Base-by-base conservation (phyloP, 1,140 invertebrate species). In the Brachionus manjavacas region DNA sequence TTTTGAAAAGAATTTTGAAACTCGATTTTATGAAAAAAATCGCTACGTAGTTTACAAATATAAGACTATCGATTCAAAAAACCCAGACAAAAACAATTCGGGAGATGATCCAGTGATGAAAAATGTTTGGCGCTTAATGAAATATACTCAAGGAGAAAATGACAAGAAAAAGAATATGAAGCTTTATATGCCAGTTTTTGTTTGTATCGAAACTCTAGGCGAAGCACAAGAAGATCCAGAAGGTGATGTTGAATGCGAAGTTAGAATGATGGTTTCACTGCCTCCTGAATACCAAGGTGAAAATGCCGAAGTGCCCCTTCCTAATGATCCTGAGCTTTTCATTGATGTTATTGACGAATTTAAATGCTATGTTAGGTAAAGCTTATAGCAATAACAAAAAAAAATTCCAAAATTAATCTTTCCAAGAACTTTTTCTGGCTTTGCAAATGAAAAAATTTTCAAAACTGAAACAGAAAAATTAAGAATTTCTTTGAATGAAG, bases 61-160 rank as follows among this genome's bases (percentile, higher is more conserved):
- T 35, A 81, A 20, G 25, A 43, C 52, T 11, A 81, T 64, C 12
- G 79, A 81, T 16, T 43, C 52, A 46, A 60, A 64, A 35, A 35
- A 39, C 9, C 31, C 52, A 14, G 41, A 81, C 11, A 60, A 64
- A 43, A 81, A 68, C 23, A 41, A 28, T 11, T 20, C 31, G 31
- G 79, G 52, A 28, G 64, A 81, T 39, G 79, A 81, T 81, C 25
- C 52, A 20, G 64, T 28, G 0, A 46, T 46, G 43, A 46, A 46
- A 46, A 46, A 46, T 46, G 43, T 46, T 11, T 46, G 43, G 43
- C 43, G 43, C 3, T 46, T 46, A 12, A 46, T 46, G 43, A 80
- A 80, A 12, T 80, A 55, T 64, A 80, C 79, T 16, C 79, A 81
- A 35, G 79, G 79, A 41, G 79, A 81, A 12, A 81, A 81, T 64